Base-by-base conservation (phyloP, 2,113 vertebrate genomes). In the Desmodus rotundus region DNA sequence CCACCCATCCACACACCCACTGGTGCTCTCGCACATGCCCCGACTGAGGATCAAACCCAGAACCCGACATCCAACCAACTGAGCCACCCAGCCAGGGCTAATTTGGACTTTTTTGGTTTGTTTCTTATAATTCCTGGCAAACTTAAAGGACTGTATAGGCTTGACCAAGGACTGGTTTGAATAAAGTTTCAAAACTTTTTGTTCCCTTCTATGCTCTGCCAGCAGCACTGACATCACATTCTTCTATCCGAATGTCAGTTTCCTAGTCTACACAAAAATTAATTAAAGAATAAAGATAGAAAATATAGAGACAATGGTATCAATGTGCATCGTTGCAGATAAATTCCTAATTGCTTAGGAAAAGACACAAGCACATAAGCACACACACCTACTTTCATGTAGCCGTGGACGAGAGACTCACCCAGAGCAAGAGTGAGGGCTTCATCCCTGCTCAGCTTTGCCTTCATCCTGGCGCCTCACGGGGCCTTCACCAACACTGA, bases 181-280 rank as follows among this genome's bases (percentile, higher is more conserved):
- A 17, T n/a, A 95, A 95, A 70, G 52, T 52, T 24, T 86, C 63
- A 5, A 36, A 58, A 91, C 86, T 45, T 41, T 76, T 58, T 82
- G 67, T 22, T 81, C 26, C 92, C 20, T 7, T 54, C 13, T 47
- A 6, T 41, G 22, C 12, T 74, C 17, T 6, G 22, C 15, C 8
- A 38, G 54, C 63, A 89, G 26, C 7, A 45, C 47, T 68, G 12
- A 12, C 33, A 3, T 91, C 61, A 73, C 2, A n/a, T 63, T 61
- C 45, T 89, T 61, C 36, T 76, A 67, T 28, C 78, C 8, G 41
- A 91, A 77, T n/a, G 77, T 84, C 9, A 38, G 58, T 81, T 65
- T 91, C 19, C 33, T 56, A 19, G 43, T 78, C 54, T 82, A 52
- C 5, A 38, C 41, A 78, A 78, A 31, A 31, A 19, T 52, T 41